Conservation (phyloP, 2,113 vertebrate genomes). For the Podarcis cretensis region DNA sequence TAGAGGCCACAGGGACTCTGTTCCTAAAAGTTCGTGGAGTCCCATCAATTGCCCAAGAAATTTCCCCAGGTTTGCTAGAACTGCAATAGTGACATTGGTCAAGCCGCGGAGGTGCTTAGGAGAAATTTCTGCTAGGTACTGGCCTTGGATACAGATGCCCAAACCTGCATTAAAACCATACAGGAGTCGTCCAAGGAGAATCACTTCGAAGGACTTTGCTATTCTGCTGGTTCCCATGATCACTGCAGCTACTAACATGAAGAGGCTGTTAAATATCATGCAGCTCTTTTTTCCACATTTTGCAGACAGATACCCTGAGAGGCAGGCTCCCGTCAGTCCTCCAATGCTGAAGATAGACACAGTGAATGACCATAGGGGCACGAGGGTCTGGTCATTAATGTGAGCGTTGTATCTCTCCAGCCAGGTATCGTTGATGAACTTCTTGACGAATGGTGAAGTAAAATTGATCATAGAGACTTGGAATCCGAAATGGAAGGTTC, state of each 20-base stretch:
- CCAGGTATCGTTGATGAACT: neutral
- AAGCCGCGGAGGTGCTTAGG: slow-evolving; percentile 73
- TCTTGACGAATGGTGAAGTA: neutral
- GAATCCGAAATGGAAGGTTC: neutral
- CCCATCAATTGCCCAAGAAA: slow-evolving; percentile 78
- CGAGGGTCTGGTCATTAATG: neutral
- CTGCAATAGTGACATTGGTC: slow-evolving; percentile 63
- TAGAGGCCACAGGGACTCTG: slow-evolving; percentile 74
- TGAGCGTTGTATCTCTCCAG: neutral
- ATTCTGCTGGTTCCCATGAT: slow-evolving; percentile 30
- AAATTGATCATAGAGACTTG: neutral
- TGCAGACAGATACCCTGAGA: neutral
- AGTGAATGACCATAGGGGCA: neutral
- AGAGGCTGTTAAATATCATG: slow-evolving; percentile 15
- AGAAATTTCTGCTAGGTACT: slow-evolving; percentile 76
- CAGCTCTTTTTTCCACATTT: slow-evolving; percentile 37
- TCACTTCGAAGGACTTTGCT: slow-evolving; percentile 40
- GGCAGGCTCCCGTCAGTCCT: neutral
- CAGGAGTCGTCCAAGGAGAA: slow-evolving; percentile 43
- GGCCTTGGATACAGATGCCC: slow-evolving; percentile 67
- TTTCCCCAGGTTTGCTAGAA: slow-evolving; percentile 75
- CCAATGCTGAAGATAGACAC: neutral
- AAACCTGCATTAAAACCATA: slow-evolving; percentile 42
- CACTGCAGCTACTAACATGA: slow-evolving; percentile 18
- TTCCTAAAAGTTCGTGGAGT: slow-evolving; percentile 74